Base-by-base conservation (phyloP, 2,797 vertebrate genomes). In the Dendrocincla fuliginosa region DNA sequence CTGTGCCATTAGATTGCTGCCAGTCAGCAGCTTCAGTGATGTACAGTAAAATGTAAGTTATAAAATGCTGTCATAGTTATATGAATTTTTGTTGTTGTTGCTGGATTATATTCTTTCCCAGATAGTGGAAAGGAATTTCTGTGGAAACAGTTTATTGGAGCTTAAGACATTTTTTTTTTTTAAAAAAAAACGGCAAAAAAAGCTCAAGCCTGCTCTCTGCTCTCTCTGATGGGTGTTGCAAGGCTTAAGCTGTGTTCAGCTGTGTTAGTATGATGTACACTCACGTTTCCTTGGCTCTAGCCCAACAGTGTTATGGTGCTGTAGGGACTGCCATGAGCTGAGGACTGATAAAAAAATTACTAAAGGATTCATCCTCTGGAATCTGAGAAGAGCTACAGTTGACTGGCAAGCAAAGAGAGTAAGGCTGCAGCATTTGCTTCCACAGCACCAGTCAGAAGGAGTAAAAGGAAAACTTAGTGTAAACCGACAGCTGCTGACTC, bases 401-500 rank as follows among this genome's bases (percentile, higher is more conserved):
- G 13, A 28, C 39, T 55, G 42, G 25, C 8, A 83, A 92, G 50
- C 12, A 61, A 37, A 10, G 10, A 16, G 13, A 80, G 11, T 15
- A 46, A 68, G 9, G 28, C 32, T 73, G 32, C 19, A 44, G 30
- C 13, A 37, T 67, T 92, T 96, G 33, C 46, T 95, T 92, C 60
- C 30, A 61, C 71, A 85, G 28, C 30, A 84, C 13, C 42, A 77
- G 39, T 55, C 17, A 6, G 57, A 71, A 83, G n/a, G 53, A 70
- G 46, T 83, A 46, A 80, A 89, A 93, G 10, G 33, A 37, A 85
- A 90, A 89, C 32, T 27, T 70, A 41, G 32, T 5, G 2, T 85
- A 71, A 94, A 87, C 68, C 47, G 64, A 75, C 11, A 15, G 75
- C 42, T 96, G 81, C 90, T 91, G 89, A 94, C 53, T 92, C 22